These are phyloP conservation scores for Andrena bucephala DNA, from an alignment of 2,888 invertebrate genomes.

Conservation along the genomic window DNA sequence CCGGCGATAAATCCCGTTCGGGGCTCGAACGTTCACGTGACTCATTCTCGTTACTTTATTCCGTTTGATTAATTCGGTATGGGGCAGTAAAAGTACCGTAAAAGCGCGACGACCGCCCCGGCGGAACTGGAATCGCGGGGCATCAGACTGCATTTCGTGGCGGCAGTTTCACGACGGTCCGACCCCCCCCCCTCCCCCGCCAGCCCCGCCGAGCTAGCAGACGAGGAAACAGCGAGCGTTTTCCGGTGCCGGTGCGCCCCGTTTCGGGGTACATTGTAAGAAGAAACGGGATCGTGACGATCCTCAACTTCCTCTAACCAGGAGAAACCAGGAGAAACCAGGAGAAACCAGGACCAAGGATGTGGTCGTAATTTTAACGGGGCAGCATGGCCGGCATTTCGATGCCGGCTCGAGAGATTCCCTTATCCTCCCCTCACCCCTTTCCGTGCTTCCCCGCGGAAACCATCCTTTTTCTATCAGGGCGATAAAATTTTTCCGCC, in stretches of 20 bases:
- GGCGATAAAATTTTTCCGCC: conserved; percentile 71
- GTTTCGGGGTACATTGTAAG: conserved; percentile 59
- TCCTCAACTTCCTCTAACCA: conserved; percentile 34
- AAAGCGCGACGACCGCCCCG: conserved; percentile 63
- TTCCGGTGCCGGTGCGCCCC: conserved; percentile 42
- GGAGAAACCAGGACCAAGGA: conserved; percentile 43
- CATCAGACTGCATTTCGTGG: conserved; percentile 44
- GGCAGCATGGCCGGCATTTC: conserved; percentile 67
- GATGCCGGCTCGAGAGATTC: conserved; percentile 58
- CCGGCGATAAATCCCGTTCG: conserved; percentile 71
- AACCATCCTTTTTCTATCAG: conserved; percentile 11
- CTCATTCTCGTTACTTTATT: conserved; percentile 77
- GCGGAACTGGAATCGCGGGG: conserved; percentile 26
- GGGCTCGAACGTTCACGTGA: conserved; percentile 45
- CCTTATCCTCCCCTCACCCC: neutral
- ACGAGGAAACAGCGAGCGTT: conserved; percentile 24
- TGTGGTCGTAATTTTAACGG: conserved; percentile 77
- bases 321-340: conserved; percentile 31
- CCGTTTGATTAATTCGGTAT: conserved; percentile 78
- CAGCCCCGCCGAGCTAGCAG: neutral
- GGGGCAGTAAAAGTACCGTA: conserved; percentile 75
- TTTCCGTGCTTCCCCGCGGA: neutral
- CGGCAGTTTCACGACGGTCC: conserved; percentile 33
- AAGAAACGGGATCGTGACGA: conserved; percentile 35
- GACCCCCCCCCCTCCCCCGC: too few species aligned